Evolutionary conservation across 2,797 vertebrate genomes (phyloP).

Genomic region (Myripristis jacobus): DNA sequence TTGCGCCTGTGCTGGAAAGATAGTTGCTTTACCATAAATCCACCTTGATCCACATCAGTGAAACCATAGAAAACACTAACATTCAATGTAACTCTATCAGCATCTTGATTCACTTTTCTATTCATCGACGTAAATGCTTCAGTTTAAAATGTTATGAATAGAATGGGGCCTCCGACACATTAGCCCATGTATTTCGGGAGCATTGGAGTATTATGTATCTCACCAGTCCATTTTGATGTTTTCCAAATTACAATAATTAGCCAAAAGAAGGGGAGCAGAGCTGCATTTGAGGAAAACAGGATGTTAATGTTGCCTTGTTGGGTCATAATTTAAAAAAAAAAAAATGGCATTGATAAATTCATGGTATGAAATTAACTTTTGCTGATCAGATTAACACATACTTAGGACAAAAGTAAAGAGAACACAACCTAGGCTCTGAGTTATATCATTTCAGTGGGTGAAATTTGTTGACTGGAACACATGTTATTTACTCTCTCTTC

Average conservation of each 20-base stretch:
- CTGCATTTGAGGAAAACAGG: too few species aligned
- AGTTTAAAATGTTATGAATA: neutral
- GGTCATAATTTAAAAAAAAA: too few species aligned
- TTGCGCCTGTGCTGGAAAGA: conserved; percentile 15
- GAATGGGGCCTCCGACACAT: neutral
- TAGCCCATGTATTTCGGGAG: neutral
- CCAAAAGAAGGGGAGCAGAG: neutral
- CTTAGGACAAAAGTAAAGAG: neutral
- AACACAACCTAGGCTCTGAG: neutral
- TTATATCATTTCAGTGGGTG: neutral
- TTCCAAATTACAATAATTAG: neutral
- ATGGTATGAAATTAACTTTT: too few species aligned
- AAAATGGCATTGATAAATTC: too few species aligned
- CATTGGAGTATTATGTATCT: neutral
- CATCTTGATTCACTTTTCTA: neutral
- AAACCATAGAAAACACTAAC: neutral
- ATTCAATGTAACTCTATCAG: neutral
- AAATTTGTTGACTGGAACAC: neutral
- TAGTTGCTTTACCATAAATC: conserved; percentile 8
- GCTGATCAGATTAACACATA: too few species aligned
- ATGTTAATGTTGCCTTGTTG: too few species aligned
- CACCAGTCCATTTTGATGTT: neutral
- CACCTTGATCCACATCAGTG: neutral
- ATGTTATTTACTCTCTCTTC: neutral
- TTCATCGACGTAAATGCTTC: neutral